phyloP scores from a whole-genome alignment of 2,113 vertebrate genomes.

The Nestor notabilis region DNA sequence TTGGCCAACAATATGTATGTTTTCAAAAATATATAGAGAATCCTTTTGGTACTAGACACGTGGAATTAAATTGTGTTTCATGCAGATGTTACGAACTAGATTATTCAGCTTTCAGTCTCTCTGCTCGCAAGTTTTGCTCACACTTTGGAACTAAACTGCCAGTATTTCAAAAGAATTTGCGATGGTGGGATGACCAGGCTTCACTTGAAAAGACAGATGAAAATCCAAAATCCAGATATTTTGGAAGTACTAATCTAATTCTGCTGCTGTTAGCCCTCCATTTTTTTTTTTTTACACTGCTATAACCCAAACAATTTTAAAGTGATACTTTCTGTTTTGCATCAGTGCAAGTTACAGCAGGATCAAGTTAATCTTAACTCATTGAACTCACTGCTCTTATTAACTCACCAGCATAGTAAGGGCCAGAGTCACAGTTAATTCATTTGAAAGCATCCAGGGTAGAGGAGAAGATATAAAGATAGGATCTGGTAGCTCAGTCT shows the following conservation, averaged over 20 bases:
- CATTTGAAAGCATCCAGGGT: background rate
- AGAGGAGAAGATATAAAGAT: background rate
- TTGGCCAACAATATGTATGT: background rate
- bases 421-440: background rate
- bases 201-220: background rate
- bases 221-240: background rate
- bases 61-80: slow-evolving; percentile 10
- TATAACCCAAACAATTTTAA: background rate
- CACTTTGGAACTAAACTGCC: background rate
- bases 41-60: accelerated
- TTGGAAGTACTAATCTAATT: background rate
- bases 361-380: background rate
- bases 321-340: background rate
- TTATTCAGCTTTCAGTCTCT: background rate
- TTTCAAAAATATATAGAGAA: background rate
- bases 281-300: accelerated
- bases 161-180: background rate
- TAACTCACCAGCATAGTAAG: background rate
- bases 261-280: background rate
- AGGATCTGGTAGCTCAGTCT: background rate
- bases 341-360: background rate
- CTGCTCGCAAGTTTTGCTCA: background rate
- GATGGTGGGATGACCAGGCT: background rate
- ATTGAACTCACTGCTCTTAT: background rate
- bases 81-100: background rate